Base-by-base conservation (phyloP, 2,888 invertebrate species). In the Drosophila crucigera region DNA sequence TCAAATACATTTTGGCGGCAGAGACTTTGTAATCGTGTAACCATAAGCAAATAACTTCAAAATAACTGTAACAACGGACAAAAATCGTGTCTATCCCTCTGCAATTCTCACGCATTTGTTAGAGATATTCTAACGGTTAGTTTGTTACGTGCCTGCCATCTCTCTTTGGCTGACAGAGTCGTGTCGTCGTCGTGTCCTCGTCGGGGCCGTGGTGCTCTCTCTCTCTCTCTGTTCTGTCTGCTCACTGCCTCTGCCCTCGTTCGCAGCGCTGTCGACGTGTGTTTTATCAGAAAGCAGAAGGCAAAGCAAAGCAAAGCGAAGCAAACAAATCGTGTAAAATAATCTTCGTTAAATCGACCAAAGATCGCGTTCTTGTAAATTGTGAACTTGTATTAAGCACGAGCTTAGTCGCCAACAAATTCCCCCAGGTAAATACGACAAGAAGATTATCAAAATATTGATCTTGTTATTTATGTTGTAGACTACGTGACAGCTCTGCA, bases 361-460 rank as follows among this genome's bases (percentile, higher is more conserved):
- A 31, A 43, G 6, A 69, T 50, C 49, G 47, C 35, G 49, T 28
- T 52, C 41, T 60, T 64, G 7, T 28, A 43, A 25, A 56, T 67
- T 68, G 53, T 58, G 61, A 58, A 53, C 63, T 65, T 22, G 77
- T 69, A 80, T 65, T 49, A 68, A 79, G 66, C 69, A 69, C 81
- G 58, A 75, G 52, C 58, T 22, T 43, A 68, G 53, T 65, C 68
- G 62, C 31, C 31, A 60, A 31, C 10, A 58, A 58, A 31, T 68
- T 52, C 63, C 30, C 25, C 39, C 78, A 81, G 80, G 80, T 81
- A 81, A 81, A 81, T 81, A 78, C 78, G 28, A 47, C 31, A 68
- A 59, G 39, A 62, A 61, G 41, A 28, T 53, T 63, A 78, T 68
- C 68, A 63, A 65, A 68, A 75, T 74, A 78, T 78, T 55, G 71